These are phyloP conservation scores for Holothuria glaberrima DNA, from an alignment of 35 echinoderm and acorn worm genomes.

Conservation along the genomic window DNA sequence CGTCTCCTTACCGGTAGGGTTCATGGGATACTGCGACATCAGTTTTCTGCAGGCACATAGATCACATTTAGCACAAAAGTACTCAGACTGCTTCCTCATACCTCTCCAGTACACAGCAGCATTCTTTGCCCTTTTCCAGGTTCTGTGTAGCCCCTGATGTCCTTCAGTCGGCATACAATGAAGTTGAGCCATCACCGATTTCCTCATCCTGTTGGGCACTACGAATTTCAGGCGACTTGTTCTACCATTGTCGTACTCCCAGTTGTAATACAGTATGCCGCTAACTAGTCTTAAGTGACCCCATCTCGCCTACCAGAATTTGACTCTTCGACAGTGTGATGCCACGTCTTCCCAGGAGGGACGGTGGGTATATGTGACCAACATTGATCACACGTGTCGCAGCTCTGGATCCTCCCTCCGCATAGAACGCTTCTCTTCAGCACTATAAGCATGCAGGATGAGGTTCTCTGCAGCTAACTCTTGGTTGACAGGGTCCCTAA, in stretches of 20 bases:
- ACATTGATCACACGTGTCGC: neutral
- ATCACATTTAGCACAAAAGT: constrained; percentile 6
- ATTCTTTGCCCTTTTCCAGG: neutral
- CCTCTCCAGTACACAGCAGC: constrained; percentile 47
- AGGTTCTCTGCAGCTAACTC: neutral
- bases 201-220: neutral
- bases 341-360: no score
- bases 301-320: constrained; percentile 16
- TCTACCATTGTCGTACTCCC: no score
- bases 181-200: neutral
- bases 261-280: neutral
- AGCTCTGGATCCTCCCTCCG: neutral
- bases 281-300: neutral
- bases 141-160: neutral
- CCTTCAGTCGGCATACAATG: constrained; percentile 18
- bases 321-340: neutral
- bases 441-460: no score
- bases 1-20: no score
- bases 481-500: neutral
- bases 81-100: neutral
- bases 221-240: constrained; percentile 5
- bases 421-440: no score
- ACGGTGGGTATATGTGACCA: no score
- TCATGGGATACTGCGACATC: neutral
- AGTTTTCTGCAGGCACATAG: constrained; percentile 3